Evolutionary conservation across 2,888 invertebrate genomes (phyloP).

Genomic region (Sipha maydis): DNA sequence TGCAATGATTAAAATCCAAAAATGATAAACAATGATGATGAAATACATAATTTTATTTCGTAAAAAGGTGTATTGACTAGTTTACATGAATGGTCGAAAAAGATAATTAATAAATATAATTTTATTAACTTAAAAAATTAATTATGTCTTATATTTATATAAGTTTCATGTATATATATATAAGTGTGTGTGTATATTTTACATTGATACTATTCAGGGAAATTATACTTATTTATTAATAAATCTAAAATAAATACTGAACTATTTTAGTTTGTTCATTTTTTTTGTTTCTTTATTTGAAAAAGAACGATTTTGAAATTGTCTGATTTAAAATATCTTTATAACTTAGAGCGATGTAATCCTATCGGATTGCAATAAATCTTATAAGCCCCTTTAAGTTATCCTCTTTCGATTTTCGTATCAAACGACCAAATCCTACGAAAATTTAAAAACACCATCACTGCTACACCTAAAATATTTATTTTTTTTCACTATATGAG

Average conservation of each 20-base stretch:
- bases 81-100: neutral
- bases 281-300: conserved; percentile 5
- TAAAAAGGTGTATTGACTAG: neutral
- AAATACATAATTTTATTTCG: neutral
- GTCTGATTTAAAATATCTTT: conserved; percentile 40
- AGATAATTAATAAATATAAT: too few relatives aligned
- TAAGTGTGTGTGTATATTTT: too few relatives aligned
- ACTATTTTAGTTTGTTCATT: neutral
- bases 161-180: too few relatives aligned
- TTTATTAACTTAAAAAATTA: too few relatives aligned
- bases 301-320: conserved; percentile 20
- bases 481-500: neutral
- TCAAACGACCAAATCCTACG: conserved; percentile 38
- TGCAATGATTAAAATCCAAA: neutral
- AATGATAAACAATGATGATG: neutral
- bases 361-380: conserved; percentile 45
- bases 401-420: conserved; percentile 53
- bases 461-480: neutral
- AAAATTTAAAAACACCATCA: conserved; percentile 36
- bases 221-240: too few relatives aligned
- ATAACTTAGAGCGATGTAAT: conserved; percentile 42
- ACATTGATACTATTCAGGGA: too few relatives aligned
- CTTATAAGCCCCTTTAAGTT: conserved; percentile 36
- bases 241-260: too few relatives aligned
- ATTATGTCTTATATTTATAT: too few relatives aligned